Evolutionary conservation across 2,888 invertebrate species (phyloP).

Genomic region (Ecdyonurus torrentis): DNA sequence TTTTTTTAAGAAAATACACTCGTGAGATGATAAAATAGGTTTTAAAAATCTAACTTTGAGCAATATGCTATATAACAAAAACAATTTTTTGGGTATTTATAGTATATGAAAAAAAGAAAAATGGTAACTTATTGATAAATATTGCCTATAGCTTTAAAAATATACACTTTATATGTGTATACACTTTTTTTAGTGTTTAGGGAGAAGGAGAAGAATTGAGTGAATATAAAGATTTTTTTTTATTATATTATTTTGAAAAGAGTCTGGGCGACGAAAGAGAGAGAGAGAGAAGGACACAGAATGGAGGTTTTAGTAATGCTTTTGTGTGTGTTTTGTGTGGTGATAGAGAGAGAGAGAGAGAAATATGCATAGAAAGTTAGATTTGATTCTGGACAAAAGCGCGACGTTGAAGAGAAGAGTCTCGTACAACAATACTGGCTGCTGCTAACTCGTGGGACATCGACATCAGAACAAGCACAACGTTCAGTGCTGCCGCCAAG

Average conservation of each 20-base stretch:
- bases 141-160: too few relatives aligned
- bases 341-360: not conserved
- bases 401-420: not conserved
- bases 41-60: too few relatives aligned
- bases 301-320: conserved; percentile 3
- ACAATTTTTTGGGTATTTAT: too few relatives aligned
- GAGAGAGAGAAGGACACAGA: not conserved
- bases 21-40: too few relatives aligned
- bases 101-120: too few relatives aligned
- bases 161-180: too few relatives aligned
- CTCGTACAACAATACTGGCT: not conserved
- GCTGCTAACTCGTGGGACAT: not conserved
- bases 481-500: not conserved
- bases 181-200: not conserved
- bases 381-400: conserved; percentile 4
- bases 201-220: not conserved
- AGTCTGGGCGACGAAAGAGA: not conserved
- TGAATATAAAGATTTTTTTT: not conserved
- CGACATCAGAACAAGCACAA: not conserved
- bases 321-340: conserved; percentile 4
- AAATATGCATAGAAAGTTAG: conserved; percentile 4
- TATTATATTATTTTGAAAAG: too few relatives aligned
- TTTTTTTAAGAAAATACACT: too few relatives aligned
- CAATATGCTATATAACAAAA: too few relatives aligned
- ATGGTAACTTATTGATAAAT: too few relatives aligned